Evolutionary conservation across 2,113 vertebrate genomes (phyloP), one percentile per base, ranked within the genome.

Genomic region (Pterocles orientalis): DNA sequence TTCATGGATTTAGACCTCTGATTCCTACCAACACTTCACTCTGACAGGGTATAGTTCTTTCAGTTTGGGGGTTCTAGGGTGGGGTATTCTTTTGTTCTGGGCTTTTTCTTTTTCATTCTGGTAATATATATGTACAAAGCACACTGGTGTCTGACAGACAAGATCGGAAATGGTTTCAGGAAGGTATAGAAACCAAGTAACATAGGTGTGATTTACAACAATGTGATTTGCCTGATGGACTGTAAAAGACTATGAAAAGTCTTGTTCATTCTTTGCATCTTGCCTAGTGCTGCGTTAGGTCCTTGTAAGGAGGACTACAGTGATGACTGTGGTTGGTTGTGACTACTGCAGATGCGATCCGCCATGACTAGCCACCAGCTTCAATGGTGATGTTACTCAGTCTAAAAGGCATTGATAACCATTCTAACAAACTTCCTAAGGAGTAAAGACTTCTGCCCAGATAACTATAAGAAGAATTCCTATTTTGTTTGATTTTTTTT

Each of bases 21-120:
- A 81, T 36, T 39, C 18, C 33, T 43, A 43, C 20, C 45, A 18
- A 39, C 16, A 16, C 7, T 54, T 86, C 36, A 17, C 33, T 62
- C 19, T 47, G n/a, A n/a, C 8, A 64, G 15, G n/a, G 14, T 3
- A 0, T 25, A 69, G 25, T 66, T 87, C 54, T 84, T 82, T 15
- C 11, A 3, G 28, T 39, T 28, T n/a, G 7, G 2, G 2, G 5
- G 6, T 4, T 84, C 60, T 57, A 45, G 5, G 5, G 5, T 14
- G 23, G 4, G 2, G 7, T 28, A 39, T 41, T 45, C 33, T 21
- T 25, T 34, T 3, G 3, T n/a, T 47, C 21, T 57, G 10, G 24
- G 5, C 3, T 68, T 90, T 75, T 65, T 47, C 9, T 72, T 69
- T 83, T 94, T 82, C 16, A 61, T 86, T 90, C 16, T 79, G 39